Evolutionary conservation across 2,113 vertebrate species (phyloP).

Genomic region (Halcyon senegalensis): DNA sequence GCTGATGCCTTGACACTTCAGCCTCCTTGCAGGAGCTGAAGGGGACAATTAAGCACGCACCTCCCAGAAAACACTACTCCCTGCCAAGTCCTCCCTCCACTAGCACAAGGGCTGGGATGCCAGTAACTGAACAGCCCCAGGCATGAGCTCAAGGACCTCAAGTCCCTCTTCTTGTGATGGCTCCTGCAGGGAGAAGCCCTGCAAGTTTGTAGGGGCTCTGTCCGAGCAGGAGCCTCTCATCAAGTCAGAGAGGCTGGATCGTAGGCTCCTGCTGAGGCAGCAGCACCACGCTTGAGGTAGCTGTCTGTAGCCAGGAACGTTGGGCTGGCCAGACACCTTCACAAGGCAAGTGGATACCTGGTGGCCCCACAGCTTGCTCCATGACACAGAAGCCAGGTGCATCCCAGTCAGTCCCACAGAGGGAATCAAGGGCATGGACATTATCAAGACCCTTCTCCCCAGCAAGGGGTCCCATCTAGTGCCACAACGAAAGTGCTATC

Average conservation of each 20-base stretch:
- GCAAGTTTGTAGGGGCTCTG: neutral
- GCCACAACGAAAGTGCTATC: neutral
- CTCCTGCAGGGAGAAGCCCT: neutral
- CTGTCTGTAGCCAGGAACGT: too few species aligned
- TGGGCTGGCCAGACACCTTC: neutral
- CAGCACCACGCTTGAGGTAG: neutral
- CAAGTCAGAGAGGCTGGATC: neutral
- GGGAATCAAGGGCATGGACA: rapidly evolving
- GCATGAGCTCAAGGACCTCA: neutral
- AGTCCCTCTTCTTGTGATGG: neutral
- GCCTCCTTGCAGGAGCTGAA: neutral
- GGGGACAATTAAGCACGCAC: rapidly evolving
- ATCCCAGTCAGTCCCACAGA: neutral
- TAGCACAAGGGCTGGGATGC: neutral
- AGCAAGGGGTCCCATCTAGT: neutral
- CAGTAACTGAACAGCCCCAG: neutral
- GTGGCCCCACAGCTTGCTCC: neutral
- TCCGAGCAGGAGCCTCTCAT: neutral
- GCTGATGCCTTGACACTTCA: neutral
- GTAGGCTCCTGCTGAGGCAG: neutral
- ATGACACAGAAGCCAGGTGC: neutral
- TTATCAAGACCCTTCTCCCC: neutral
- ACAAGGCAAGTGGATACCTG: neutral
- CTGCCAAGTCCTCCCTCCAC: neutral
- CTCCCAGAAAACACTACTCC: neutral